Base-by-base conservation (phyloP, 2,797 vertebrate genomes). In the Mastacembelus armatus region DNA sequence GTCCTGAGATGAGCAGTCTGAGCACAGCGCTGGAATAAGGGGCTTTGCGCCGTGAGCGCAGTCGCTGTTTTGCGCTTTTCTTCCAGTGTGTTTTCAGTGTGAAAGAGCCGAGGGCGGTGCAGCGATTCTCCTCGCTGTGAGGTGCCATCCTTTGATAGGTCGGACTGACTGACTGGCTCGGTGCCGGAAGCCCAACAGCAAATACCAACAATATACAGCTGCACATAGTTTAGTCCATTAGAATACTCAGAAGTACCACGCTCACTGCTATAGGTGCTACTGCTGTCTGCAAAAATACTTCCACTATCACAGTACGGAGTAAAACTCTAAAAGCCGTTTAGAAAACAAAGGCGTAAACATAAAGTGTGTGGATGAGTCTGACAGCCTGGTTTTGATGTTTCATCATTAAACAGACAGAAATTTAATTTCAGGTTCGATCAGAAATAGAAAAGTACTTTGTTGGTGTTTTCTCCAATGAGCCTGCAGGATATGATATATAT, bases 81-180 rank as follows among this genome's bases (percentile, higher is more conserved):
- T 38, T 74, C 56, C 38, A 29, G 72, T 21, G 71, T 47, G 71
- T 74, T 75, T 77, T 84, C 68, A 75, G 16, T 54, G 19, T 88
- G 71, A 92, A 91, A 87, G 70, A 71, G 27, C 24, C n/a, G 66
- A 68, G 89, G 93, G 93, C 89, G 91, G 91, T 78, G 50, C 85
- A 36, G 59, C 71, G 50, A 92, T 93, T 95, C 78, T 93, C 89
- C 88, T 92, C 93, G 85, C 93, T 87, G 77, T 27, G 42, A 84
- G 91, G 85, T 84, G 85, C 87, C 88, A 80, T 92, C 91, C 80
- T 86, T 35, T 81, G n/a, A n/a, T n/a, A n/a, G n/a, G n/a, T n/a
- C n/a, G n/a, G n/a, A n/a, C n/a, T n/a, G n/a, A n/a, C n/a, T n/a
- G n/a, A n/a, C n/a, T n/a, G n/a, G n/a, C n/a, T n/a, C n/a, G n/a